A percentile compares a stretch with the other conserved stretches of the same genome.
These are phyloP conservation scores for Rhorus exstirpatorius DNA, from an alignment of 2,888 invertebrate species.

Conservation along the genomic window DNA sequence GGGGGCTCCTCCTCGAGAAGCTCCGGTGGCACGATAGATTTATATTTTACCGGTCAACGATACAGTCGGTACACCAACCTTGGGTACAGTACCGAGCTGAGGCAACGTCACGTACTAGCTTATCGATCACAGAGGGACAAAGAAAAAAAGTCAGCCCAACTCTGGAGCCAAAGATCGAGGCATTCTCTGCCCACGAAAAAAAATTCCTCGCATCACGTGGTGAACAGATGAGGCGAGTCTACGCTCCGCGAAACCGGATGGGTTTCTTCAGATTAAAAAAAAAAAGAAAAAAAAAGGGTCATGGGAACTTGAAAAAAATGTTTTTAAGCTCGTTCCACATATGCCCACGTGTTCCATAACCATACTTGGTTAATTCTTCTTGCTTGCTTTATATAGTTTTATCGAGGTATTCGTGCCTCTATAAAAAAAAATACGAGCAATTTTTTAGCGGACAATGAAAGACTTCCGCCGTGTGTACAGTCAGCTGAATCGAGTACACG, in stretches of 20 bases:
- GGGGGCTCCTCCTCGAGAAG: no score
- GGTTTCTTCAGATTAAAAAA: constrained; percentile 22
- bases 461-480: background rate
- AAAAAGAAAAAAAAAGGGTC: constrained; percentile 3
- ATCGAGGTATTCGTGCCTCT: constrained; percentile 1
- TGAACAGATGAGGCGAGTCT: constrained; percentile 46
- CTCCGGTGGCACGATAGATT: background rate
- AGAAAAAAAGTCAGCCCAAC: no score
- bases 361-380: constrained; percentile 2
- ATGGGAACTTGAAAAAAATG: constrained; percentile 44
- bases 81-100: background rate
- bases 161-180: no score
- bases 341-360: constrained; percentile 45
- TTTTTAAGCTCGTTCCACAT: constrained; percentile 48
- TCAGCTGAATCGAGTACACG: background rate
- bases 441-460: constrained; percentile 8
- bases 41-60: background rate
- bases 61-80: background rate
- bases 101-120: background rate
- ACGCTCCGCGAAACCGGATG: constrained; percentile 23
- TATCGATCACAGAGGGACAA: no score
- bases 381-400: background rate
- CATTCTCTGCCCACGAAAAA: no score
- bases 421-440: constrained; percentile 6
- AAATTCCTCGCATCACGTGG: constrained; percentile 25